phyloP scores from a whole-genome alignment of 30 jellyfish, hydroid and myxozoan species.

The Nemopilema nomurai region DNA sequence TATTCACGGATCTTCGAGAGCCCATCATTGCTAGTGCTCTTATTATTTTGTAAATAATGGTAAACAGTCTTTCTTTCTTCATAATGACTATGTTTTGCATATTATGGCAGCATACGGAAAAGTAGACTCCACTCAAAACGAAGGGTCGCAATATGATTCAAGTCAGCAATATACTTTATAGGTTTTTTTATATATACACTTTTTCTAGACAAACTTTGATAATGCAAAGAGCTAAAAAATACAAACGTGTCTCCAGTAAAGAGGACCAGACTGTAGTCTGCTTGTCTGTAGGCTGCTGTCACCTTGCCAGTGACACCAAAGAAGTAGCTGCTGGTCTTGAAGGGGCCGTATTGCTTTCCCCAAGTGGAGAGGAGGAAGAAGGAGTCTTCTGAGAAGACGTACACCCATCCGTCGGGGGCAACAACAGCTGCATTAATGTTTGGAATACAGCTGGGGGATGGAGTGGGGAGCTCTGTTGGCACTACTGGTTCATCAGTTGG shows the following conservation, averaged over 20 bases:
- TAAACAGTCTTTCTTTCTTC: too few relatives aligned
- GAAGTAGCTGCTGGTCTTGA: constrained; percentile 13
- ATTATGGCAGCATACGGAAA: too few relatives aligned
- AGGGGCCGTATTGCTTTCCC: constrained; percentile 47
- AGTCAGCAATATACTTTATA: too few relatives aligned
- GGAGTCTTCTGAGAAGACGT: constrained; percentile 22
- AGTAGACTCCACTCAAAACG: too few relatives aligned
- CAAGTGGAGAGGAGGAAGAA: constrained; percentile 27
- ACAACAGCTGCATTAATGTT: constrained; percentile 37
- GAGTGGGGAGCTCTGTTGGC: constrained; percentile 21
- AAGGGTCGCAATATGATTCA: too few relatives aligned
- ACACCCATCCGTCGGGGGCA: constrained; percentile 48
- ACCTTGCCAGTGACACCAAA: constrained; percentile 10
- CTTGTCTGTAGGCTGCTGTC: constrained; percentile 43
- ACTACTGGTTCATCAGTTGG: constrained; percentile 4
- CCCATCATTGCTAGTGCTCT: too few relatives aligned
- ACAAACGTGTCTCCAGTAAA: constrained; percentile 52
- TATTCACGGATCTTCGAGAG: too few relatives aligned
- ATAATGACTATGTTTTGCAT: too few relatives aligned
- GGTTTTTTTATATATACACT: too few relatives aligned
- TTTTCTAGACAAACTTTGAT: neutral
- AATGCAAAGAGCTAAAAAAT: neutral
- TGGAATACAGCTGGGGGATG: constrained; percentile 3
- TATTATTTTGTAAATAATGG: too few relatives aligned
- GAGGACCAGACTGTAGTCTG: constrained; percentile 19